Evolutionary conservation across 2,888 invertebrate genomes (phyloP).

Genomic region (Latrodectus hesperus): DNA sequence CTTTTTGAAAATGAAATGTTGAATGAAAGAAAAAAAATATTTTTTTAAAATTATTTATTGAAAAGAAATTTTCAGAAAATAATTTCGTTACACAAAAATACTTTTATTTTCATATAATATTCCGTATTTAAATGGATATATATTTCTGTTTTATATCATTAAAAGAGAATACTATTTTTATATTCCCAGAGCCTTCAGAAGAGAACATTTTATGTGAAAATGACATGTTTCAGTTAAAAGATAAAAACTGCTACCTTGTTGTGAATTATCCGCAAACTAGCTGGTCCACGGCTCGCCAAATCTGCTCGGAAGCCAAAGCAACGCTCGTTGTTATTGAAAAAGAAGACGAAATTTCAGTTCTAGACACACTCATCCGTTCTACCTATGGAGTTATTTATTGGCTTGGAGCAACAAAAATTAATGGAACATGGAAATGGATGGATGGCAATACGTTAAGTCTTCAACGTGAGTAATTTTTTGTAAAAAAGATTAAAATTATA

Average conservation of each 20-base stretch:
- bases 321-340: slow-evolving; percentile 83
- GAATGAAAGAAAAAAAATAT: neutral
- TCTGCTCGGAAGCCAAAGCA: slow-evolving; percentile 82
- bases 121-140: neutral
- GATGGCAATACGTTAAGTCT: slow-evolving; percentile 81
- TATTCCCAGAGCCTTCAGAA: slow-evolving; percentile 75
- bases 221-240: slow-evolving; percentile 81
- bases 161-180: slow-evolving; percentile 58
- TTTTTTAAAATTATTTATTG: neutral
- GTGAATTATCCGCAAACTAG: slow-evolving; percentile 85
- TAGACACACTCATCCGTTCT: slow-evolving; percentile 82
- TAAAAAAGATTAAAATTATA: neutral
- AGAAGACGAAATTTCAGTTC: slow-evolving; percentile 82
- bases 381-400: slow-evolving; percentile 83
- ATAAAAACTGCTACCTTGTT: slow-evolving; percentile 84
- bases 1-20: neutral
- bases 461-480: slow-evolving; percentile 76
- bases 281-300: slow-evolving; percentile 82
- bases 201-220: slow-evolving; percentile 82
- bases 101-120: slow-evolving; percentile 4
- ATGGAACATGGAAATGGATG: slow-evolving; percentile 80
- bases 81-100: neutral
- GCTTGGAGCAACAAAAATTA: slow-evolving; percentile 79
- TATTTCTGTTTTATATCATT: neutral
- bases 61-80: neutral